phyloP scores from a whole-genome alignment of 2,113 vertebrate species.

The Gallinago paraguaiae region DNA sequence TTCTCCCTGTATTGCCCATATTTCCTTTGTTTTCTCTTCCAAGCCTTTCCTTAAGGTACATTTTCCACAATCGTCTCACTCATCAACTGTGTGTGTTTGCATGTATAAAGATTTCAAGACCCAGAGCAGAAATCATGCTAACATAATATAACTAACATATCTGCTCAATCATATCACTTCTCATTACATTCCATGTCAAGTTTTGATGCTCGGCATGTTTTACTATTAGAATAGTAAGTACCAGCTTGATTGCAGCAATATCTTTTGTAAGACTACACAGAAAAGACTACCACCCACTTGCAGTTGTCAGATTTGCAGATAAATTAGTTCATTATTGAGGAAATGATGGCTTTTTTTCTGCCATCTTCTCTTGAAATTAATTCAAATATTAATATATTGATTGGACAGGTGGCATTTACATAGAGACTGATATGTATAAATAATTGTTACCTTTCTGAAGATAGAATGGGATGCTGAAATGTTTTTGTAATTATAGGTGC shows the following conservation, averaged over 20 bases:
- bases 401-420: constrained; percentile 60
- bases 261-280: constrained; percentile 46
- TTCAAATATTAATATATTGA: constrained; percentile 66
- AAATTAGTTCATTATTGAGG: constrained; percentile 59
- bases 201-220: constrained; percentile 52
- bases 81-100: background rate
- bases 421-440: constrained; percentile 45
- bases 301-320: constrained; percentile 62
- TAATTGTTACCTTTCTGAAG: constrained; percentile 56
- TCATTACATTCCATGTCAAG: constrained; percentile 37
- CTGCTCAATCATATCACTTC: constrained; percentile 30
- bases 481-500: constrained; percentile 21
- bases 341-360: constrained; percentile 19
- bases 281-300: constrained; percentile 55
- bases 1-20: background rate
- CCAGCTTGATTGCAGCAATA: constrained; percentile 43
- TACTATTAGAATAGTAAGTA: constrained; percentile 55
- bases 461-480: constrained; percentile 12
- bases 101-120: background rate
- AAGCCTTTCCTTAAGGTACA: background rate
- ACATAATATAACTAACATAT: background rate
- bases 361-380: constrained; percentile 45
- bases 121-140: background rate
- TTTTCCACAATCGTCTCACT: background rate
- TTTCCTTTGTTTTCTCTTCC: background rate